A percentile compares a stretch with the other conserved stretches of the same genome.
phyloP scores from a whole-genome alignment of 2,113 vertebrate species.

The Mugil cephalus region DNA sequence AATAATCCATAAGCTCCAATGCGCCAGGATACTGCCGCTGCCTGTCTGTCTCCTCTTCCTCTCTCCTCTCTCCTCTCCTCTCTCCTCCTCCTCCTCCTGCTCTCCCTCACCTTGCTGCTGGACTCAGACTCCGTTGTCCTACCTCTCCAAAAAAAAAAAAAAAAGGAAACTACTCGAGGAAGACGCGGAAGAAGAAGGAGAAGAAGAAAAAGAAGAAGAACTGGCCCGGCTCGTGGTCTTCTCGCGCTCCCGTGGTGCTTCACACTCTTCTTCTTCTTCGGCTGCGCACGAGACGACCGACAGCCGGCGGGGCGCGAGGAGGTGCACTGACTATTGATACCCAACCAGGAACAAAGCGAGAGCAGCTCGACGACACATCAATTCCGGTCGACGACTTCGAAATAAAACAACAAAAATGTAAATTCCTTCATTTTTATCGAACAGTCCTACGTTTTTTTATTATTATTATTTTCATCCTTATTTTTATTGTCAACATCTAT shows the following conservation, averaged over 20 bases:
- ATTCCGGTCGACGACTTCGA: slow-evolving; percentile 56
- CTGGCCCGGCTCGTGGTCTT: slow-evolving; percentile 19
- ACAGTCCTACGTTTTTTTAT: background rate
- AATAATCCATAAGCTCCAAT: slow-evolving; percentile 84
- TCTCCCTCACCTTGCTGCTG: slow-evolving; percentile 59
- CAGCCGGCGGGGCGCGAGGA: slow-evolving; percentile 58
- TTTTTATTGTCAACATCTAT: no score
- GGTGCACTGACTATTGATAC: slow-evolving; percentile 50
- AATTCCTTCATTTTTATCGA: no score
- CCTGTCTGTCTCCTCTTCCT: slow-evolving; percentile 44
- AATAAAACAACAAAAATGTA: no score
- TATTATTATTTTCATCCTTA: background rate
- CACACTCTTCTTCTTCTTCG: slow-evolving; percentile 42
- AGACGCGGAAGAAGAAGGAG: background rate
- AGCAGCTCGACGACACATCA: background rate
- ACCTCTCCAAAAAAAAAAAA: slow-evolving; percentile 79
- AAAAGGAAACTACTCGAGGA: slow-evolving; percentile 63
- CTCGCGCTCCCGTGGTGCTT: slow-evolving; percentile 31
- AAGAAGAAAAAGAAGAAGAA: slow-evolving; percentile 1
- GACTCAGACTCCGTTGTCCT: slow-evolving; percentile 69
- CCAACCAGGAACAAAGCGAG: slow-evolving; percentile 11
- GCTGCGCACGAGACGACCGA: slow-evolving; percentile 54
- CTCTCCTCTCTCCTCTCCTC: slow-evolving; percentile 3
- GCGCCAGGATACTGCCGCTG: slow-evolving; percentile 76
- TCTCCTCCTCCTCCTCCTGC: slow-evolving; percentile 29